Conservation (phyloP, 2,797 vertebrate genomes). For the Odontamblyopus lacepedii region DNA sequence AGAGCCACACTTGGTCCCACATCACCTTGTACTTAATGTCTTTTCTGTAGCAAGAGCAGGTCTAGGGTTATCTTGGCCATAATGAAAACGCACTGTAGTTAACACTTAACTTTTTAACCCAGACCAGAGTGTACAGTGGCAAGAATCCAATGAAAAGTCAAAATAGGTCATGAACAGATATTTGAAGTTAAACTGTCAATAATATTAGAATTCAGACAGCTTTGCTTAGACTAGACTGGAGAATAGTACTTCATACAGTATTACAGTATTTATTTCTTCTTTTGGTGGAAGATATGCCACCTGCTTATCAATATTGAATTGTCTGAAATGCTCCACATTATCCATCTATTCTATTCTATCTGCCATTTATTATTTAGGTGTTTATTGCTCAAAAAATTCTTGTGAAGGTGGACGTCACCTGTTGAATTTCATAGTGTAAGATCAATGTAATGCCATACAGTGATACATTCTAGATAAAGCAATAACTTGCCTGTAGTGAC, state of each 20-base stretch:
- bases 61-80: slow-evolving; percentile 38
- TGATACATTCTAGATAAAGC: too few relatives aligned
- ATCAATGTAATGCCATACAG: too few relatives aligned
- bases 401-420: too few relatives aligned
- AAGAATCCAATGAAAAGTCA: not conserved
- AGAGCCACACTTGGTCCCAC: slow-evolving; percentile 21
- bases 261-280: not conserved
- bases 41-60: slow-evolving; percentile 18
- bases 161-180: not conserved
- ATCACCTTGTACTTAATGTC: slow-evolving; percentile 34
- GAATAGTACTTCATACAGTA: not conserved
- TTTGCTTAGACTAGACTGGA: not conserved
- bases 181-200: not conserved
- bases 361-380: too few relatives aligned
- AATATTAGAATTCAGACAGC: not conserved
- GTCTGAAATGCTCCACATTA: too few relatives aligned
- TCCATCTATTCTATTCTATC: too few relatives aligned
- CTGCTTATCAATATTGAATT: too few relatives aligned
- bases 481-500: too few relatives aligned
- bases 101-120: slow-evolving; percentile 36
- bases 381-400: too few relatives aligned
- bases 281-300: too few relatives aligned
- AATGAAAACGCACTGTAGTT: slow-evolving; percentile 58
- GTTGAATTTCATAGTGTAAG: too few relatives aligned
- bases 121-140: not conserved